These are phyloP conservation scores for Thera britannica DNA, from an alignment of 2,888 invertebrate species.

Conservation along the genomic window DNA sequence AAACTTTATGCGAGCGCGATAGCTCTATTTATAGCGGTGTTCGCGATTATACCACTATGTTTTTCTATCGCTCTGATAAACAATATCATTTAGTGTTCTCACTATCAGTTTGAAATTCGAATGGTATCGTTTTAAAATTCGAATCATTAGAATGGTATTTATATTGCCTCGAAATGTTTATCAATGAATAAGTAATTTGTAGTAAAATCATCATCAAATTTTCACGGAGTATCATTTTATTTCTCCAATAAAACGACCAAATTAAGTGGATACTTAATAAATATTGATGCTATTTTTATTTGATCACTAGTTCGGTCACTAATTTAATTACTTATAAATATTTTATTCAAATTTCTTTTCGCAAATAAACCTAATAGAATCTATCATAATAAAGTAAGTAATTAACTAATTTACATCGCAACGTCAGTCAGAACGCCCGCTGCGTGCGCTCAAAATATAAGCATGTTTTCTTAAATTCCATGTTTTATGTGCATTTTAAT, in stretches of 20 bases:
- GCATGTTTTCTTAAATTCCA: constrained; percentile 31
- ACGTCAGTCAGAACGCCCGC: constrained; percentile 32
- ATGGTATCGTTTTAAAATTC: background rate
- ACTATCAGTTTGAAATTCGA: background rate
- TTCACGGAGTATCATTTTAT: constrained; percentile 3
- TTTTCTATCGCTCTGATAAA: constrained; percentile 29
- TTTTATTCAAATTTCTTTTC: constrained; percentile 22
- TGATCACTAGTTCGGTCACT: constrained; percentile 8
- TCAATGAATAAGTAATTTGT: constrained; percentile 4
- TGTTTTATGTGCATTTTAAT: constrained; percentile 38
- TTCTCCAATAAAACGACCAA: constrained; percentile 1
- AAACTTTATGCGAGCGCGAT: constrained; percentile 44
- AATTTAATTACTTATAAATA: constrained; percentile 23
- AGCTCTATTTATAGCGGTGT: constrained; percentile 36
- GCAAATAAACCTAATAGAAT: constrained; percentile 33
- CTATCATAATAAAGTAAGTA: constrained; percentile 21
- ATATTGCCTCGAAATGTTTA: background rate
- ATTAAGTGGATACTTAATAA: constrained; percentile 1
- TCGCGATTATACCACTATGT: constrained; percentile 33
- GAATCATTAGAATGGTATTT: background rate
- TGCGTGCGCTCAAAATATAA: constrained; percentile 36
- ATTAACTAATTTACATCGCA: constrained; percentile 37
- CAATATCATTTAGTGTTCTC: constrained; percentile 17
- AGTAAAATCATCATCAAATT: constrained; percentile 2
- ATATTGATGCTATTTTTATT: background rate